Evolutionary conservation across 2,113 vertebrate genomes (phyloP).

Genomic region (Ammospiza caudacuta): DNA sequence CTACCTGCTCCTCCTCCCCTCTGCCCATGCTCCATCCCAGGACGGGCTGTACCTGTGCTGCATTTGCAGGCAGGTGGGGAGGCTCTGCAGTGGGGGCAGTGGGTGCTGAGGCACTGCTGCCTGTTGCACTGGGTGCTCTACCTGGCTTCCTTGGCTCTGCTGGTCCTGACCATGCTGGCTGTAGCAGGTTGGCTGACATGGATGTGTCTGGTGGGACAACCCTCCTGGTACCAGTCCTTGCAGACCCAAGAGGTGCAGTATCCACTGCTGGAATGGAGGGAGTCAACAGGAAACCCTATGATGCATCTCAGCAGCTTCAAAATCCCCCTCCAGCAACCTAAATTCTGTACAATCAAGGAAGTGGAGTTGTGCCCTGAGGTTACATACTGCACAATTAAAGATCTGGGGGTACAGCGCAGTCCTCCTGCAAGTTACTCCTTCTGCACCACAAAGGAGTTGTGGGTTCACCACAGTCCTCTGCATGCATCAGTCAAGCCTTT

Average conservation of each 20-base stretch:
- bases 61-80: accelerated
- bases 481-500: background rate
- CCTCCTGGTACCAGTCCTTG: background rate
- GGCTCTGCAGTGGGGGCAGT: background rate
- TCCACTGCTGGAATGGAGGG: background rate
- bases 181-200: background rate
- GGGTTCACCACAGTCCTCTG: background rate
- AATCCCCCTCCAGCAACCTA: background rate
- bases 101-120: conserved; percentile 29
- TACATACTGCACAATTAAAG: conserved; percentile 48
- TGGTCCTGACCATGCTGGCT: background rate
- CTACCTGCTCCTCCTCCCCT: background rate
- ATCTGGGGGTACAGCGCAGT: background rate
- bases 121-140: conserved; percentile 31
- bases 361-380: conserved; percentile 29
- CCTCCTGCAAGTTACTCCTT: background rate
- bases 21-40: background rate
- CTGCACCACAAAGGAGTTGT: conserved; percentile 48
- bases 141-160: background rate
- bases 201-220: background rate
- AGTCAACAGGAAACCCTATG: background rate
- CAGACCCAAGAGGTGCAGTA: background rate
- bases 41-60: accelerated
- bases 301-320: background rate
- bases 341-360: conserved; percentile 51